A percentile compares a stretch with the other conserved stretches of the same genome.
Conservation (phyloP, 2,113 vertebrate species). For the Genyomyrus donnyi region DNA sequence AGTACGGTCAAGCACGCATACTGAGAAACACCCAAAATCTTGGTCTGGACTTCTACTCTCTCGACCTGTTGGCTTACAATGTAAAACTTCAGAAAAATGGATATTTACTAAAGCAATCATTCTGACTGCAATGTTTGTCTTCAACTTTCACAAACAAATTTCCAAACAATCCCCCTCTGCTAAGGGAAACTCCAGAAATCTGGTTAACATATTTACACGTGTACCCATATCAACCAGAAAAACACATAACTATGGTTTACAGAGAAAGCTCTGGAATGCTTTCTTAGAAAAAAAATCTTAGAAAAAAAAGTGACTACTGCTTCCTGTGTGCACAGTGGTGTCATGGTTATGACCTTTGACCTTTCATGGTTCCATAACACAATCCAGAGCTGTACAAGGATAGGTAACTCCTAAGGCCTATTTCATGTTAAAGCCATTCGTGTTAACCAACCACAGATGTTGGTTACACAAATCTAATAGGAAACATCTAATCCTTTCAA, state of each 20-base stretch:
- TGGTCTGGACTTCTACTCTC: not conserved
- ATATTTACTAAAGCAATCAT: not conserved
- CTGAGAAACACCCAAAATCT: not conserved
- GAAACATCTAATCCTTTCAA: not conserved
- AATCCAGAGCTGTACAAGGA: not conserved
- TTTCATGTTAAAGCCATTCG: not conserved
- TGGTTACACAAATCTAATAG: not conserved
- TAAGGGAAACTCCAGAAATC: not conserved
- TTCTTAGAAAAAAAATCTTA: not conserved
- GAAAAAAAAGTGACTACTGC: not conserved
- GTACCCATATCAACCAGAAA: not conserved
- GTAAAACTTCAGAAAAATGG: not conserved
- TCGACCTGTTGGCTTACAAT: not conserved
- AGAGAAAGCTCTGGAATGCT: not conserved
- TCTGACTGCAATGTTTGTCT: not conserved
- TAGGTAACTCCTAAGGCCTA: not conserved
- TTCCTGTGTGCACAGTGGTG: not conserved
- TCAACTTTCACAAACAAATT: slow-evolving; percentile 9
- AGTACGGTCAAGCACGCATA: not conserved
- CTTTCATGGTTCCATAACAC: not conserved
- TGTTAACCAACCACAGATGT: not conserved
- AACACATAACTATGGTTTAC: not conserved
- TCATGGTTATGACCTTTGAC: not conserved
- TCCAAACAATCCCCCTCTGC: not conserved
- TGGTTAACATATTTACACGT: not conserved